Base-by-base conservation (phyloP, 1,140 invertebrate genomes). In the Solenopsis fugax region DNA sequence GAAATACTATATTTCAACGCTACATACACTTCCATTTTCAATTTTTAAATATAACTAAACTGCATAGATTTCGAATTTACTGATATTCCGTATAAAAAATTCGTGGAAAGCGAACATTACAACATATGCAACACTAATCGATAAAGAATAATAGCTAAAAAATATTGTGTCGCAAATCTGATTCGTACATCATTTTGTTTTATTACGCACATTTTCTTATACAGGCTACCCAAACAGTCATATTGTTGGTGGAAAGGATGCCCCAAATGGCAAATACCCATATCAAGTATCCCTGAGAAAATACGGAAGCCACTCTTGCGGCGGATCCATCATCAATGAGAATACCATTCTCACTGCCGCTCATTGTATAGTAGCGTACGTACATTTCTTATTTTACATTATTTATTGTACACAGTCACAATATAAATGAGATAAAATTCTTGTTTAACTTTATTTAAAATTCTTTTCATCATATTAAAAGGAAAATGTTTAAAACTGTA, bases 301-400 rank as follows among this genome's bases (percentile, higher is more conserved):
- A 0, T 72, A 85, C 4, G 95, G 95, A 12, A 91, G 93, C 5
- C 95, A 96, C 34, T 93, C 91, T 64, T 97, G 96, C 82, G 96
- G 96, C 0, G 96, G 96, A 24, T 96, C 96, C 0, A 95, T 97
- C 0, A 90, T 96, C 37, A 94, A 93, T 9, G 86, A 89, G 0
- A 91, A 94, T 69, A 96, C 93, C 82, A 93, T 96, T 48, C 90
- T 96, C 3, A 96, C 96, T 0, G 96, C 96, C 4, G 96, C 96
- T 45, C 96, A 97, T 86, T 96, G 96, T 88, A 87, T 96, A 1
- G 18, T 54, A 29, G 12, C 10, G 94, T 94, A 91, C 77, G 56
- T 88, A 71, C 54, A 29, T 50, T 41, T 60, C 34, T 41, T 62
- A 4, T 73, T 41, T 12, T n/a, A 82, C 50, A 62, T 75, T 50